Base-by-base conservation (phyloP, 2,113 vertebrate genomes). In the Miniopterus natalensis region DNA sequence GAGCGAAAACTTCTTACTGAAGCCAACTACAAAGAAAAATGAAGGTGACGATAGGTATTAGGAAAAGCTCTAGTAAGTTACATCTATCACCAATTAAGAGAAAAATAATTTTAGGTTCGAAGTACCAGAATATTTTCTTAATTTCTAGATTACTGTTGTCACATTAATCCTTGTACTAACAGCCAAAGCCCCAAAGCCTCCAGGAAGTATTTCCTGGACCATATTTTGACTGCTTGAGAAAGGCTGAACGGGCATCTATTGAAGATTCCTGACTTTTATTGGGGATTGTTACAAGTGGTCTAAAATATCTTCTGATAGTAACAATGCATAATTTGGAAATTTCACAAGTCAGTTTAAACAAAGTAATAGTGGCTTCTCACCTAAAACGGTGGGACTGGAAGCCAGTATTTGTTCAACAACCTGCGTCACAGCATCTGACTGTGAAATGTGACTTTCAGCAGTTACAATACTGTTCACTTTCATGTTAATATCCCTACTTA, bases 71-170 rank as follows among this genome's bases (percentile, higher is more conserved):
- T 45, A 61, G 45, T 83, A 73, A 25, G 17, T n/a, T 3, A 88
- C 77, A 57, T 55, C 40, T 93, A 31, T 20, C 59, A 45, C 40
- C 21, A 70, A 27, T 20, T n/a, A 88, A 91, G 40, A 42, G n/a
- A 90, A 87, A 90, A 66, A 47, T 4, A 80, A n/a, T 8, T 88
- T 92, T 70, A 57, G 40, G 10, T 70, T 66, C 90, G 75, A 92
- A 87, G 51, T 49, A 55, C 63, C 49, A 68, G 75, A 78, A 57
- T 66, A 42, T 83, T 77, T 81, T 83, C 29, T 36, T 66, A 17
- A 29, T 71, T 71, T 85, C 36, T 66, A 57, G 18, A 36, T 42
- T 47, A 31, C 27, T n/a, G 1, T n/a, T 97, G 45, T 27, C 29
- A 59, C 17, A 59, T 15, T 53, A 31, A 29, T 31, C 10, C 3